Evolutionary conservation across 1,140 invertebrate species (phyloP), one percentile per base, ranked within the genome.

Genomic region (Drosophila repletoides): DNA sequence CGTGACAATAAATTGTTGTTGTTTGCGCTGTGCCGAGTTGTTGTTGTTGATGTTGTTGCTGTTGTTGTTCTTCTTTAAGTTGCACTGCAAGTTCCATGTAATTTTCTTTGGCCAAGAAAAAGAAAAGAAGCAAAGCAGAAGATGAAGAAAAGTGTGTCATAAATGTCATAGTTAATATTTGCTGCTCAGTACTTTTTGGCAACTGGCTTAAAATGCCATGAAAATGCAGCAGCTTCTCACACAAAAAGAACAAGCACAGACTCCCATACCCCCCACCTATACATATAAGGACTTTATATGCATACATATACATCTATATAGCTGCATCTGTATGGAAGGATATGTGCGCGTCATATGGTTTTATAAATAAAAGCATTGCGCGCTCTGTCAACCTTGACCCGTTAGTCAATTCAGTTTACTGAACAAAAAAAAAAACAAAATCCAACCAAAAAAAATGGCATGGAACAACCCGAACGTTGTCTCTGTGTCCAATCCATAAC

Each of bases 131-230:
- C 65, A 31, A 55, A 67, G 38, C 65, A 48, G 53, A 40, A 70
- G n/a, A n/a, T n/a, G n/a, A n/a, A 69, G 79, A 71, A 84, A 83
- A 83, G 80, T 83, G 79, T 83, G 79, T 75, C 79, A 83, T 83
- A 83, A 83, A 83, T 79, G 79, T 86, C 79, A 83, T 86, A 86
- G 79, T 83, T 86, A 83, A 83, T 83, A 83, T 83, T 83, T 83
- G 79, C 80, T 83, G 75, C 63, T 79, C 48, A 66, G 56, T 72
- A 64, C 63, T 65, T 74, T 80, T 63, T 81, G 76, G 51, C 72
- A 70, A 76, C 59, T 70, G 59, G 28, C 68, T 81, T 65, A 61
- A 72, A 61, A 56, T 55, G 64, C 28, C 58, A 68, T 45, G 46
- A 17, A 61, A 60, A 56, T 60, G 46, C 56, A 53, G 9, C n/a